Evolutionary conservation across 92 coral and sea anemone genomes (phyloP).

Genomic region (Parazoanthus darwini): DNA sequence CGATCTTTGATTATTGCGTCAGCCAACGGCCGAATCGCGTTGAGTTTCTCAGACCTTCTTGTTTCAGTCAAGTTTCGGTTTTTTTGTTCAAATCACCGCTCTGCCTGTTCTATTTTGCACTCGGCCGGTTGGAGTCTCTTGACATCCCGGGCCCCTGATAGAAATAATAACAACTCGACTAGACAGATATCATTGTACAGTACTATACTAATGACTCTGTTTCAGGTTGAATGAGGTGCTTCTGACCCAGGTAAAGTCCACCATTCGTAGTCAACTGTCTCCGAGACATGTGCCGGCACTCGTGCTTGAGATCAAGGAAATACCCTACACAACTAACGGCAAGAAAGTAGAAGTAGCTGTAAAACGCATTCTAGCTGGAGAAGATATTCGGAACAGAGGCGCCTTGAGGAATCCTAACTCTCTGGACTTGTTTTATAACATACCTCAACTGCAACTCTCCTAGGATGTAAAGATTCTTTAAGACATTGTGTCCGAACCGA

Average conservation of each 20-base stretch:
- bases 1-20: too few species aligned
- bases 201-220: neutral
- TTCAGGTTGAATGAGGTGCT: conserved; percentile 70
- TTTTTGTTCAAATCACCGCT: too few species aligned
- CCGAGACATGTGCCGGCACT: conserved; percentile 93
- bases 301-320: conserved; percentile 85
- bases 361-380: conserved; percentile 87
- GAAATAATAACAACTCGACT: too few species aligned
- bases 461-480: neutral
- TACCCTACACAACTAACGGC: conserved; percentile 97
- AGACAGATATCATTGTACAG: too few species aligned
- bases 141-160: too few species aligned
- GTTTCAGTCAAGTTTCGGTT: too few species aligned
- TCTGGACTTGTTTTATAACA: conserved; percentile 71
- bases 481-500: neutral
- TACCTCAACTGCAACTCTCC: conserved; percentile 64
- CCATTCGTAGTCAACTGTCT: conserved; percentile 80
- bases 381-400: conserved; percentile 75
- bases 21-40: too few species aligned
- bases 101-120: neutral
- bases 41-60: too few species aligned
- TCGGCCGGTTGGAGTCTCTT: neutral
- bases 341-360: conserved; percentile 98
- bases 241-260: conserved; percentile 44
- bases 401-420: conserved; percentile 93